Evolutionary conservation across 1,140 invertebrate genomes (phyloP), one percentile per base, ranked within the genome.

Genomic region (Apis florea): DNA sequence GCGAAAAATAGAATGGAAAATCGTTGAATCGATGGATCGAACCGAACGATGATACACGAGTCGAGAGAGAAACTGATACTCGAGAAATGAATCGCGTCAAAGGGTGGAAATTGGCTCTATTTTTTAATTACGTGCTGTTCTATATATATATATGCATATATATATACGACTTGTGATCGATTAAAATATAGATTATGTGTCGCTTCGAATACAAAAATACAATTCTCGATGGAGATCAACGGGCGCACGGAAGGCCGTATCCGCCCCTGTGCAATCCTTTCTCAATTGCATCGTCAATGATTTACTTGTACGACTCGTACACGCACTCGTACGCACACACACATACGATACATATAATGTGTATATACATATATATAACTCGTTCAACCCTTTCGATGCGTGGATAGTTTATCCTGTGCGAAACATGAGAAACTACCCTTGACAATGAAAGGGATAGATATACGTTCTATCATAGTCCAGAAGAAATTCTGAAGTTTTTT

Each of bases 181-280:
- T 87, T 87, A 87, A 86, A 87, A 87, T 87, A 86, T 86, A 87
- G 85, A 79, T 87, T 87, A 80, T 72, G 63, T 72, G 31, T 85
- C 80, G 70, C 68, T 66, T 85, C 66, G 76, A 75, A 83, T 85
- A 88, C 63, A 88, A 88, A 88, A 88, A 88, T 88, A 87, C 86
- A 82, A 87, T 85, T 88, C 83, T 87, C 75, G 79, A 59, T 75
- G 59, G 64, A 75, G 82, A 80, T 76, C 63, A 76, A 79, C 77
- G 75, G 74, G 68, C 63, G 72, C 77, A 83, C 84, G 58, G 63
- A 82, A 71, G 61, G 76, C 66, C 82, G 67, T 40, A 83, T 53
- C 51, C 47, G 69, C 67, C 49, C 51, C 72, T 58, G 64, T 74
- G 63, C 72, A 49, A 56, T 61, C 71, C 19, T 54, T 67, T 73